Evolutionary conservation across 2,888 invertebrate species (phyloP).

Genomic region (Globia sparganii): DNA sequence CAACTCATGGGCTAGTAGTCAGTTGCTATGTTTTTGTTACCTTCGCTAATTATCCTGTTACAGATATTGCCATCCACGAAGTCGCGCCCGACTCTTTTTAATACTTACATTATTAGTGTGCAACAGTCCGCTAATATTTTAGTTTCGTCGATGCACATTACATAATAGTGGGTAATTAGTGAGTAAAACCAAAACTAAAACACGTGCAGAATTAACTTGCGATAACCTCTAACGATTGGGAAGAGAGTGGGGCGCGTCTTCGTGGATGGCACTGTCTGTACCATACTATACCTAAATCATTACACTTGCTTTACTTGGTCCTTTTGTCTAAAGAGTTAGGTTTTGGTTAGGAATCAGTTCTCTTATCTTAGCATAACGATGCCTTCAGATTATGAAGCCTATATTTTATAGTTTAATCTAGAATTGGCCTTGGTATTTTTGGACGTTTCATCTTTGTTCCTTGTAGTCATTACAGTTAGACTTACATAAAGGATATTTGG

Average conservation of each 20-base stretch:
- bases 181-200: no score
- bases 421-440: not conserved
- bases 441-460: not conserved
- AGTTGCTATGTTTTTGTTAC: conserved; percentile 20
- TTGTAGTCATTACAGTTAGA: not conserved
- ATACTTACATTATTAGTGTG: no score
- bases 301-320: not conserved
- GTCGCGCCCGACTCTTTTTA: no score
- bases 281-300: not conserved
- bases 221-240: no score
- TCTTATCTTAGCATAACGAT: not conserved
- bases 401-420: not conserved
- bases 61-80: no score
- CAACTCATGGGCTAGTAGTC: not conserved
- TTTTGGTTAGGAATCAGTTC: not conserved
- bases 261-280: no score
- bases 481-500: not conserved
- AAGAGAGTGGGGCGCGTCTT: no score
- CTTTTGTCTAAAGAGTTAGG: not conserved
- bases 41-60: conserved; percentile 11
- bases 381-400: not conserved
- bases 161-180: no score
- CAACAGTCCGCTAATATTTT: no score
- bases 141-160: no score
- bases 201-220: no score